A percentile compares a stretch with the other conserved stretches of the same genome.
phyloP scores from a whole-genome alignment of 2,797 vertebrate species.

The Lacerta agilis region DNA sequence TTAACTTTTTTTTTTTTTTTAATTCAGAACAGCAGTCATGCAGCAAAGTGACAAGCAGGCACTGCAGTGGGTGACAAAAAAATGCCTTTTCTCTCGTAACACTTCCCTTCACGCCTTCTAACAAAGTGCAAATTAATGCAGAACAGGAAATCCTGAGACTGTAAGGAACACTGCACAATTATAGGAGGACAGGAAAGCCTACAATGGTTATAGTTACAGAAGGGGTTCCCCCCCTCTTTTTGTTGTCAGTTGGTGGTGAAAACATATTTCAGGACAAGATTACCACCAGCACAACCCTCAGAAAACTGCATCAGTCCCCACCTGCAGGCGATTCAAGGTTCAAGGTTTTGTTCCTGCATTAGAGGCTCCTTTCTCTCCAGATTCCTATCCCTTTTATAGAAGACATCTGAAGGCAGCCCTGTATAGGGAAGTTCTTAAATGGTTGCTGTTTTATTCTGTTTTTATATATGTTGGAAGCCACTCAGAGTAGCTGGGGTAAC shows the following conservation, averaged over 20 bases:
- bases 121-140: conserved; percentile 72
- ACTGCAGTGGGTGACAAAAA: conserved; percentile 33
- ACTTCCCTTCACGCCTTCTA: conserved; percentile 68
- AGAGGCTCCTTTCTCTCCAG: background rate
- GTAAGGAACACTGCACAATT: conserved; percentile 32
- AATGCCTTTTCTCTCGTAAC: conserved; percentile 57
- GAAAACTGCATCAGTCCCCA: background rate
- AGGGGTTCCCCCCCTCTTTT: no score
- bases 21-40: conserved; percentile 37
- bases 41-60: conserved; percentile 65
- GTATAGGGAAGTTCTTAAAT: no score
- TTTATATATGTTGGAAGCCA: no score
- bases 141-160: conserved; percentile 58
- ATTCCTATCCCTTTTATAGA: background rate
- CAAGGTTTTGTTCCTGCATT: background rate
- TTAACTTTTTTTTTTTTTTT: conserved; percentile 41
- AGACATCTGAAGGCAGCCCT: no score
- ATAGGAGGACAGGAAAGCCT: background rate
- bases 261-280: background rate
- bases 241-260: background rate
- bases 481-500: no score
- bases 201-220: background rate
- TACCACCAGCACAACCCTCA: background rate
- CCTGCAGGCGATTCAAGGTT: no score
- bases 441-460: no score